Evolutionary conservation across 2,888 invertebrate genomes (phyloP), one percentile per base, ranked within the genome.

Genomic region (Drosophila gaucha): DNA sequence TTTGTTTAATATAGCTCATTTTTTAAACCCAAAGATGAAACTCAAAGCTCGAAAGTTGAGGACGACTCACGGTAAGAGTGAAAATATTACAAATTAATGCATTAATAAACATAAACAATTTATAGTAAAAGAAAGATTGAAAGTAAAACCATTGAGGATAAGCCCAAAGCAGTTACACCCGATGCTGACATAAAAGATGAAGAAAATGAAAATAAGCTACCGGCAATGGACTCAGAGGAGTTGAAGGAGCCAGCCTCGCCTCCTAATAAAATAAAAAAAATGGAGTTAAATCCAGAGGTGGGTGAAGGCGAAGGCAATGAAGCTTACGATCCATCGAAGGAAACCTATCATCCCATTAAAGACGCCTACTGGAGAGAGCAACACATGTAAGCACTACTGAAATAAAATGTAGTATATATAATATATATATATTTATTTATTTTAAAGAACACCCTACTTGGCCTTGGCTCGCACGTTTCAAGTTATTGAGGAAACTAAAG

Each of bases 391-490:
- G 91, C 59, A 52, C 14, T 1, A 24, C 3, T 6, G 2, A n/a
- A 33, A 6, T n/a, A 33, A 33, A 33, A n/a, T 26, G 26, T 26
- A 26, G 6, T 5, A 26, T n/a, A n/a, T n/a, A n/a, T n/a, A 26
- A 26, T 3, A 5, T 26, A 33, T 33, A n/a, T 16, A 16, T 35
- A 3, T 6, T 0, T 5, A 20, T 26, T 20, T 43, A 4, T 33
- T 51, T 91, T 92, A 51, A 89, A 97, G 96, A 74, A 96, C 98
- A 36, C 99, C 99, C 0, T 99, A 99, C 90, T 92, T 97, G 69
- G 99, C 99, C 0, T 92, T 99, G 39, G 95, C 99, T 0, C 94
- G 94, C 89, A 99, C 99, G 0, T 93, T 99, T 79, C 96, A 98
- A 90, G 93, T 95, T 56, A 98, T 99, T 57, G 99, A 99, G 91